phyloP scores from a whole-genome alignment of 2,888 invertebrate species.

The Agrilus cyanescens region DNA sequence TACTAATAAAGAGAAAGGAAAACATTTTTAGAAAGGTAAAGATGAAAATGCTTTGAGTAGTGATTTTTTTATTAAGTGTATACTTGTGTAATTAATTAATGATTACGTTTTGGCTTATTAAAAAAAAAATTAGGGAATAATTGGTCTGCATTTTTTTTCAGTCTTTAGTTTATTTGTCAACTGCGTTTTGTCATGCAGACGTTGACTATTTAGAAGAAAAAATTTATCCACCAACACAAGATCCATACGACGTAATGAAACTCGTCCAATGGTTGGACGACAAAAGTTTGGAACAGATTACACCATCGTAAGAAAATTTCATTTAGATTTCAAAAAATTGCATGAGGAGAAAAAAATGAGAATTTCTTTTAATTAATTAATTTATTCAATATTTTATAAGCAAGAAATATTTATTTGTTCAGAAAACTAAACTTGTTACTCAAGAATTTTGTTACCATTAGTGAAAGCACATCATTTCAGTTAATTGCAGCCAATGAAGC shows the following conservation, averaged over 20 bases:
- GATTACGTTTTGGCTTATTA: no score
- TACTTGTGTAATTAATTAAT: no score
- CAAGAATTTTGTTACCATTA: no score
- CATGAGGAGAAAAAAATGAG: neutral
- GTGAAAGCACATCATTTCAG: no score
- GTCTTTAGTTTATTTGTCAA: slow-evolving; percentile 71
- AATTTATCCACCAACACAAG: slow-evolving; percentile 52
- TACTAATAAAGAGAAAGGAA: no score
- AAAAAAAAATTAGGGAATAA: slow-evolving; percentile 1
- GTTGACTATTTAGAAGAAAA: slow-evolving; percentile 60
- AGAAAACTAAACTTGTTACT: no score
- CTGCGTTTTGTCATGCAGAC: slow-evolving; percentile 79
- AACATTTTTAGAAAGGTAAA: no score
- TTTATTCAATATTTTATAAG: neutral
- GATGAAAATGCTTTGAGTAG: no score
- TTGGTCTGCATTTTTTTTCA: slow-evolving; percentile 22
- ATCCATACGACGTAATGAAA: slow-evolving; percentile 48
- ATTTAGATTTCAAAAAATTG: neutral
- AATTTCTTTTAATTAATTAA: neutral
- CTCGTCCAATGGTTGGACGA: slow-evolving; percentile 51
- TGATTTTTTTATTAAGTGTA: no score
- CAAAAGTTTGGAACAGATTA: slow-evolving; percentile 43
- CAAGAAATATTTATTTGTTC: neutral
- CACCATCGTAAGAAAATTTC: slow-evolving; percentile 35
- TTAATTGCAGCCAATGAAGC: no score